Evolutionary conservation across 2,888 invertebrate genomes (phyloP).

Genomic region (Schizaphis graminum): DNA sequence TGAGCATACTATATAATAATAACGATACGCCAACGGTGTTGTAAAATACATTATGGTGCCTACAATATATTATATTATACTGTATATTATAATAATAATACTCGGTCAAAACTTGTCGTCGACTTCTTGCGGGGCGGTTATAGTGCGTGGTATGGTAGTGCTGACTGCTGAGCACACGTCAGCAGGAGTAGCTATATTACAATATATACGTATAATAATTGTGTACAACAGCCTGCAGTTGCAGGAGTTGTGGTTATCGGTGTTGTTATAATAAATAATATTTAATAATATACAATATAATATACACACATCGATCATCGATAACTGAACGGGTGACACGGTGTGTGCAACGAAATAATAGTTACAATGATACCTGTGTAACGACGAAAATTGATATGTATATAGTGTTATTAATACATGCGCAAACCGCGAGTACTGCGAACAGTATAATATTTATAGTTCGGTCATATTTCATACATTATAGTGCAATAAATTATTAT

Average conservation of each 20-base stretch:
- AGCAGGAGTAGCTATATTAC: not conserved
- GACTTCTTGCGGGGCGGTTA: not conserved
- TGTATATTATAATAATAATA: not conserved
- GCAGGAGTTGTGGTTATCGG: not conserved
- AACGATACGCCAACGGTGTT: not conserved
- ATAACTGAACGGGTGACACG: not conserved
- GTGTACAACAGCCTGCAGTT: not conserved
- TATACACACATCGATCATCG: not conserved
- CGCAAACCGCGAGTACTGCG: not conserved
- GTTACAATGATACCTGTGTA: not conserved
- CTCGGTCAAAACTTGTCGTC: not conserved
- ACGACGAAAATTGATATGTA: not conserved
- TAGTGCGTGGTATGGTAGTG: not conserved
- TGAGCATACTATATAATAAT: not conserved
- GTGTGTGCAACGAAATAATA: not conserved
- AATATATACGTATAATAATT: not conserved
- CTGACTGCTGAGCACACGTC: not conserved
- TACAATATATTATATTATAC: not conserved
- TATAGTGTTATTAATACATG: not conserved
- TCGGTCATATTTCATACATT: not conserved
- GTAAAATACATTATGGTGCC: not conserved
- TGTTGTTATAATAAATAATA: no score
- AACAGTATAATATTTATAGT: not conserved
- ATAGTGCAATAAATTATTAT: not conserved
- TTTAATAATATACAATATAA: no score